Evolutionary conservation across 2,113 vertebrate species (phyloP).

Genomic region (Osmerus mordax): DNA sequence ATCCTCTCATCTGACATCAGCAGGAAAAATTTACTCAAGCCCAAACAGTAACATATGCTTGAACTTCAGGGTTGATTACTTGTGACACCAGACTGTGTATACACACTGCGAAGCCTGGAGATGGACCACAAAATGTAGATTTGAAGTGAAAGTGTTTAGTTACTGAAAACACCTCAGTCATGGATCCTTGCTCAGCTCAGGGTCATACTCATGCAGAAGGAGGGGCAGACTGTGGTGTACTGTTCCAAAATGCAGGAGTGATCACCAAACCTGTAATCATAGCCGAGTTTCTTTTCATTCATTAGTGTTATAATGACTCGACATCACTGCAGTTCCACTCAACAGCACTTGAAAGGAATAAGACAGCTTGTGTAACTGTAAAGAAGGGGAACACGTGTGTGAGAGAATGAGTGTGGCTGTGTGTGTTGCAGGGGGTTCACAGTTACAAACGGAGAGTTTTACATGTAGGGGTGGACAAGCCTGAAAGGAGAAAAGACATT

Average conservation of each 20-base stretch:
- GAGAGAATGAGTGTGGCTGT: background rate
- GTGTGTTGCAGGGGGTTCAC: background rate
- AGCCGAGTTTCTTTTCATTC: too few relatives aligned
- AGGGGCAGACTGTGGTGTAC: too few relatives aligned
- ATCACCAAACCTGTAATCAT: too few relatives aligned
- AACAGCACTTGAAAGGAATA: too few relatives aligned
- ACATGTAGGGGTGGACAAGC: background rate
- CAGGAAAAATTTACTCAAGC: background rate
- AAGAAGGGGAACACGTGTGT: background rate
- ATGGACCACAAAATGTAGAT: background rate
- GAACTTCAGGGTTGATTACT: constrained; percentile 6
- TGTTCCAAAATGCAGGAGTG: too few relatives aligned
- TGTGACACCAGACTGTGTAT: background rate
- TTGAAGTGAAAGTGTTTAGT: background rate
- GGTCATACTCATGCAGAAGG: background rate
- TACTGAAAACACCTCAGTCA: background rate
- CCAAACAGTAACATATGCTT: background rate
- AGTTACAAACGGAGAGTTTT: background rate
- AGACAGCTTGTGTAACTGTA: too few relatives aligned
- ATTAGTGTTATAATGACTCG: too few relatives aligned
- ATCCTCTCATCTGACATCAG: background rate
- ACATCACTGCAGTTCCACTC: too few relatives aligned
- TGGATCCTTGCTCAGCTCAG: background rate
- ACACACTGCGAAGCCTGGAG: background rate
- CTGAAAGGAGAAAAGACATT: background rate